Percentiles rank a stretch among this genome's conserved stretches.
Evolutionary conservation across 2,113 vertebrate genomes (phyloP).

Genomic region (Chinchilla lanigera): DNA sequence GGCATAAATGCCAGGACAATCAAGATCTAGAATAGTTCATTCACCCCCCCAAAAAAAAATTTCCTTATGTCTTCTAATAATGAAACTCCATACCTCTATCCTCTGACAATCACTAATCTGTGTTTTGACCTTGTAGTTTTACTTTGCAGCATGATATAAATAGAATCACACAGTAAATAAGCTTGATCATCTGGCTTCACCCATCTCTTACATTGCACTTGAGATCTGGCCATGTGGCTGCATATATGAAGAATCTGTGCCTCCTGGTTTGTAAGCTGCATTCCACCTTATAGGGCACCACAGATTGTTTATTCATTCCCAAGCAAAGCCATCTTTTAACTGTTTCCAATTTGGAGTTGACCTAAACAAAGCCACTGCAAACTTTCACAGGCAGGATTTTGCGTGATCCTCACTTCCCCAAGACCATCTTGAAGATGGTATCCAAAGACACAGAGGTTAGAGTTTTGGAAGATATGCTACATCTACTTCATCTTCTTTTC

Average conservation of each 20-base stretch:
- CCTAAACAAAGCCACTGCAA: not conserved
- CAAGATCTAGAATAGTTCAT: not conserved
- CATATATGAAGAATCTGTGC: accelerated
- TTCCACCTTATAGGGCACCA: not conserved
- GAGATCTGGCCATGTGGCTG: not conserved
- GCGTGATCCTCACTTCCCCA: not conserved
- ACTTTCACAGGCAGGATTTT: not conserved
- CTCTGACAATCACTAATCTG: not conserved
- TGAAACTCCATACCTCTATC: not conserved
- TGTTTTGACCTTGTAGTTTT: not conserved
- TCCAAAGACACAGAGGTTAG: not conserved
- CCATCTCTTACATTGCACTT: not conserved
- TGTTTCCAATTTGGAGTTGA: not conserved
- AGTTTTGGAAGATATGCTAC: not conserved
- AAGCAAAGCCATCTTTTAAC: not conserved
- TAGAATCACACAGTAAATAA: not conserved
- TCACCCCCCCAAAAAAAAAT: not conserved
- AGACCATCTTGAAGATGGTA: constrained; percentile 6
- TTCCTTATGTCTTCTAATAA: not conserved
- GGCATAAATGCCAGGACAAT: not conserved
- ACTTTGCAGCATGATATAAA: not conserved
- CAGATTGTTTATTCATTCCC: not conserved
- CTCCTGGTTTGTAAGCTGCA: not conserved
- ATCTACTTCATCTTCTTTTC: not conserved
- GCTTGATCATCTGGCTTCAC: not conserved